A percentile compares a stretch with the other conserved stretches of the same genome.
Evolutionary conservation across 2,888 invertebrate genomes (phyloP).

Genomic region (Sphaerophoria rueppellii): DNA sequence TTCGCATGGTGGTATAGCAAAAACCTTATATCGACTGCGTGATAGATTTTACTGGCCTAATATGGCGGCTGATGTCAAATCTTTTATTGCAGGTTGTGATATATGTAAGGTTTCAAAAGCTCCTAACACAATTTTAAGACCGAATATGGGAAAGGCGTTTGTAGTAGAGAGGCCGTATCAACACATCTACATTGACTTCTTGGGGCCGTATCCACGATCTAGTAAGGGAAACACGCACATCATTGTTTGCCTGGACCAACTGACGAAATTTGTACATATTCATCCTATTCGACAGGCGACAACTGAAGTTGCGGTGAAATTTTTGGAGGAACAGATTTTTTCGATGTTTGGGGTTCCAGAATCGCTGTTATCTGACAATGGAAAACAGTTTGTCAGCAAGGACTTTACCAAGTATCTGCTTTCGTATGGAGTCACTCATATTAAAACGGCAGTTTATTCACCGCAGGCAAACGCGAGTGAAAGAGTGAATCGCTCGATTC

Average conservation of each 20-base stretch:
- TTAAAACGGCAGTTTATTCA: background rate
- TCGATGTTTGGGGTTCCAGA: background rate
- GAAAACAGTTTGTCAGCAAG: background rate
- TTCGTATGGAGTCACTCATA: no score
- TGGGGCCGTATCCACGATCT: background rate
- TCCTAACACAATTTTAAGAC: background rate
- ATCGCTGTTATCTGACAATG: background rate
- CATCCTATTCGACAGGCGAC: background rate
- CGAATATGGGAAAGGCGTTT: slow-evolving; percentile 5
- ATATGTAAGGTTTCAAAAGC: background rate
- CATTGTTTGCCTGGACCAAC: background rate
- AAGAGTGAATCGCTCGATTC: slow-evolving; percentile 14
- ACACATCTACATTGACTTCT: background rate
- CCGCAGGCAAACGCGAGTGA: slow-evolving; percentile 26
- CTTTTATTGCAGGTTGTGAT: background rate
- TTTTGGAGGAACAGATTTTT: slow-evolving; percentile 1
- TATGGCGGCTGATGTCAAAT: background rate
- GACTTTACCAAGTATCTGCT: background rate
- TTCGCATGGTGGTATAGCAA: slow-evolving; percentile 12
- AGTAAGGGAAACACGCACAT: background rate
- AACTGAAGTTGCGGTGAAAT: background rate
- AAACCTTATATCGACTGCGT: background rate
- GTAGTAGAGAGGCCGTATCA: background rate
- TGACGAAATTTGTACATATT: slow-evolving; percentile 4
- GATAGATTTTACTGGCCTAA: slow-evolving; percentile 10